Base-by-base conservation (phyloP, 2,888 invertebrate genomes). In the Agrenia bidenticulata region DNA sequence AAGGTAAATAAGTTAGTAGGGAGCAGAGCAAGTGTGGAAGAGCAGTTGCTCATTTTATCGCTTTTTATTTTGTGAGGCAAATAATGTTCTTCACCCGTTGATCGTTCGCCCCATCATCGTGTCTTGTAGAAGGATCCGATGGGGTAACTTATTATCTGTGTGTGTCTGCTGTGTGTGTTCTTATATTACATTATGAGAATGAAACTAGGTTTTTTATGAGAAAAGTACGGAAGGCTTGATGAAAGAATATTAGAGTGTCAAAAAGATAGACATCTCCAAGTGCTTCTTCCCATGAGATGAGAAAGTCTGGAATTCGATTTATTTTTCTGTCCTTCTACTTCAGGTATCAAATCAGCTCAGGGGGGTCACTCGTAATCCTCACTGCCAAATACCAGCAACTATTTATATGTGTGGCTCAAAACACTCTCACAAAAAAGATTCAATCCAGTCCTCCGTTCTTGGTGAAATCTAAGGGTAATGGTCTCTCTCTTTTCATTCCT, bases 381-480 rank as follows among this genome's bases (percentile, higher is more conserved):
- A 26, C 53, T 21, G 69, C 72, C 27, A 70, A 69, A 27, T 51
- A 56, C 39, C 70, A 74, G 51, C 72, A 71, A 53, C 68, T 74
- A 7, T 74, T 67, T 45, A 70, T 74, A 15, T 74, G 74, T 51
- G 69, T 67, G 11, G 69, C 65, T 19, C 56, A 66, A 55, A 72
- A 66, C 55, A 51, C 41, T 1, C 67, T 74, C 1, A 74, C 70
- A 55, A 63, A 59, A 13, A 72, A 69, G 59, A 66, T 55, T 24
- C 66, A 67, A 54, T 61, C 69, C 17, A 74, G 74, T 39, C 21
- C 63, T 19, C 72, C 72, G 0, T 74, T 68, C 53, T 50, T 74
- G 13, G 60, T 74, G 45, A 74, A 73, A 64, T 53, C 67, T 2
- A 65, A 49, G 67, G 67, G 70, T 70, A 64, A 37, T 54, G 32